These are phyloP conservation scores for Dascillus cervinus DNA, from an alignment of 2,888 invertebrate genomes.

Conservation along the genomic window DNA sequence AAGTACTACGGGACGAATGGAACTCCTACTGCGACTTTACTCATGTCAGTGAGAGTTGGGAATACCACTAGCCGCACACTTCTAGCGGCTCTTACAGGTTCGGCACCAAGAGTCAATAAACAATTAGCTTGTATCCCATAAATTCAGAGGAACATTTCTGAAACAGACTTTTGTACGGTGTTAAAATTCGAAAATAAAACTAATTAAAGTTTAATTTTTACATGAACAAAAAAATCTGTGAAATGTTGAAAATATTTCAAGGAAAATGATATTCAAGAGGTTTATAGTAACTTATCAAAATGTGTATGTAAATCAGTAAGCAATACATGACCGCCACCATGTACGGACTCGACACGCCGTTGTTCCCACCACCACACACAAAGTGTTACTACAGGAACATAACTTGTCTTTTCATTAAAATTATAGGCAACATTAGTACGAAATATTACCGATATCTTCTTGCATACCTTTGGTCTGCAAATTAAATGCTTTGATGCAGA, in stretches of 20 bases:
- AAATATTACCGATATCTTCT: conserved; percentile 37
- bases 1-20: conserved; percentile 22
- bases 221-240: too few species aligned
- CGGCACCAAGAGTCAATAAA: conserved; percentile 33
- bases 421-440: conserved; percentile 37
- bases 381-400: conserved; percentile 33
- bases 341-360: conserved; percentile 20
- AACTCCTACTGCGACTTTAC: conserved; percentile 12
- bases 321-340: conserved; percentile 26
- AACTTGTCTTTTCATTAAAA: conserved; percentile 30
- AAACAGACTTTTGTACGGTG: too few species aligned
- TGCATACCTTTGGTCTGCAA: conserved; percentile 23
- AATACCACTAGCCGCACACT: conserved; percentile 31
- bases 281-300: conserved; percentile 10
- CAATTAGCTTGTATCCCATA: conserved; percentile 32
- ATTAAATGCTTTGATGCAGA: too few species aligned
- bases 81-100: conserved; percentile 30
- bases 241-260: too few species aligned
- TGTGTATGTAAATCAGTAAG: conserved; percentile 30
- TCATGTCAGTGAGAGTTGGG: conserved; percentile 24
- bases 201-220: too few species aligned
- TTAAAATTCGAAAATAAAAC: too few species aligned
- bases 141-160: too few species aligned
- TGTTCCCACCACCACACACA: conserved; percentile 32
- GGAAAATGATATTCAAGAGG: conserved; percentile 5